phyloP scores from a whole-genome alignment of 2,888 invertebrate species.

The Rhagium mordax region DNA sequence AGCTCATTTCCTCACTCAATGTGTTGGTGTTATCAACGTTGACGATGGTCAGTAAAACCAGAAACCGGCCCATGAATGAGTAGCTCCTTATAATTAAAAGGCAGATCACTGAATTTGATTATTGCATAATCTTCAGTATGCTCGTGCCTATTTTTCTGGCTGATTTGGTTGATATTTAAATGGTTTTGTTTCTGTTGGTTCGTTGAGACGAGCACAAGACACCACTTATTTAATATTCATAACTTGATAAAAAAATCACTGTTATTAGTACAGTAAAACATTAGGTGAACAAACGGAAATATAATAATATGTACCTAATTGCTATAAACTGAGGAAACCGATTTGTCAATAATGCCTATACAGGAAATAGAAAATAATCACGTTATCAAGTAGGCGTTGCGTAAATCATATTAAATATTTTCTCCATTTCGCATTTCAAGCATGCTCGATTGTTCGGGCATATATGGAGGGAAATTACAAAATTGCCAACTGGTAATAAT shows the following conservation, averaged over 20 bases:
- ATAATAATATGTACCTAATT: background rate
- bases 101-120: no score
- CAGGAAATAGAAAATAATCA: conserved; percentile 19
- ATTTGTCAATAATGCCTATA: conserved; percentile 1
- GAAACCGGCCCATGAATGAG: no score
- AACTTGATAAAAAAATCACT: background rate
- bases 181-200: no score
- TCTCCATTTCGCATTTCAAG: conserved; percentile 40
- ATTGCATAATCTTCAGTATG: no score
- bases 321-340: background rate
- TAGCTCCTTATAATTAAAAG: no score
- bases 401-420: conserved; percentile 39
- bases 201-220: no score
- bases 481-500: conserved; percentile 27
- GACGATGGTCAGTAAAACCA: no score
- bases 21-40: no score
- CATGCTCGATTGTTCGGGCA: conserved; percentile 39
- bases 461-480: conserved; percentile 47
- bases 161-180: no score
- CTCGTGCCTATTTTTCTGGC: no score
- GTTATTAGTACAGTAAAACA: background rate
- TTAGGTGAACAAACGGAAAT: background rate
- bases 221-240: background rate
- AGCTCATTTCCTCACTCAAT: no score
- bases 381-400: conserved; percentile 28